These are phyloP conservation scores for Drosophila testacea DNA, from an alignment of 2,888 invertebrate species.

Conservation along the genomic window DNA sequence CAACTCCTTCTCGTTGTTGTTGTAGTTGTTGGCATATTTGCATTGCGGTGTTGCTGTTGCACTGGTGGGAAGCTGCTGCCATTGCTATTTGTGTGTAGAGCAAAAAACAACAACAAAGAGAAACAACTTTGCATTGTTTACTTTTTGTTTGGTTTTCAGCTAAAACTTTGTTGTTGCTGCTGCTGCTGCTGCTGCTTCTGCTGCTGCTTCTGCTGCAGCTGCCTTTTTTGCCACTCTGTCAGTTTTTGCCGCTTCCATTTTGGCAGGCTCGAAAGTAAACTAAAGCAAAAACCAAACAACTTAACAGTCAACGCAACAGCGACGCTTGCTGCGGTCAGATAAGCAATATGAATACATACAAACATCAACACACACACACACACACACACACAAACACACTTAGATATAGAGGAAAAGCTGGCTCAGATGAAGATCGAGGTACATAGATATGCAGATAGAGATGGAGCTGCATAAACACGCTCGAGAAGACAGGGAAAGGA, in stretches of 20 bases:
- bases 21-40: conserved; percentile 66
- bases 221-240: conserved; percentile 64
- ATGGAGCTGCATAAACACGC: conserved; percentile 15
- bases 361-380: conserved; percentile 1
- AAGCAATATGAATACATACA: conserved; percentile 48
- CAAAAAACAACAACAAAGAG: conserved; percentile 49
- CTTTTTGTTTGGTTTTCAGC: conserved; percentile 69
- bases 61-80: conserved; percentile 47
- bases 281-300: conserved; percentile 70
- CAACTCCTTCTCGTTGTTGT: conserved; percentile 10
- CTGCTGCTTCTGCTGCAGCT: conserved; percentile 34
- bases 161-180: conserved; percentile 52
- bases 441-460: conserved; percentile 14
- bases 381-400: conserved; percentile 6
- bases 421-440: conserved; percentile 23
- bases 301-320: conserved; percentile 64
- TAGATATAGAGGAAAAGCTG: conserved; percentile 2
- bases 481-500: background rate
- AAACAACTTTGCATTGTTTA: conserved; percentile 70
- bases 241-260: conserved; percentile 61
- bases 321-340: conserved; percentile 66
- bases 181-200: conserved; percentile 26
- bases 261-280: conserved; percentile 70
- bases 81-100: conserved; percentile 62
- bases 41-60: conserved; percentile 68